Percentiles rank a stretch among this genome's conserved stretches.
Conservation (phyloP, 2,797 vertebrate species). For the Falco concolor region DNA sequence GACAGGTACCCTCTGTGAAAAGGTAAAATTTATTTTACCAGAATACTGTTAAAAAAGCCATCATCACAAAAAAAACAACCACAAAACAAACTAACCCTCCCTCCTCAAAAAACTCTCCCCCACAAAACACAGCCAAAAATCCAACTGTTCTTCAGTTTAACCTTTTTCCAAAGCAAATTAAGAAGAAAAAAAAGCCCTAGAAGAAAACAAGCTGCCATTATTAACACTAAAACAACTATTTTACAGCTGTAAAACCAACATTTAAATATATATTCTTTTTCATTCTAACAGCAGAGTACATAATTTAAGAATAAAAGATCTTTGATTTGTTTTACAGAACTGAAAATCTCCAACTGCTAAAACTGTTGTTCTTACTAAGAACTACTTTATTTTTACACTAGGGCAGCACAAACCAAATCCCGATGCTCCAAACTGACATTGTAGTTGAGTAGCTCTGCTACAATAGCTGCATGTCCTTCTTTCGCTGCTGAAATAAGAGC, state of each 20-base stretch:
- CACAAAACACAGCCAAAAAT: neutral
- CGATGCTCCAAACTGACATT: conserved; percentile 90
- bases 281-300: neutral
- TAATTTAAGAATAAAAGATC: neutral
- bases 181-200: neutral
- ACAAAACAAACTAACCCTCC: neutral
- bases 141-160: neutral
- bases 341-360: neutral
- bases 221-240: neutral
- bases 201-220: neutral
- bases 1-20: neutral
- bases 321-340: neutral
- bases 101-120: neutral
- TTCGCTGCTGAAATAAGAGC: conserved; percentile 93
- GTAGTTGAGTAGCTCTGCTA: conserved; percentile 85
- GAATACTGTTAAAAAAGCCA: neutral
- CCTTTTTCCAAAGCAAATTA: neutral
- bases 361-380: neutral
- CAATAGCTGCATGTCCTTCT: conserved; percentile 88
- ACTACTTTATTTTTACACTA: neutral
- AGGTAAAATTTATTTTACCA: neutral
- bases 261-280: neutral
- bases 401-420: conserved; percentile 83
- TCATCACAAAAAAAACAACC: neutral
- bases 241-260: neutral